These are phyloP conservation scores for Porites lobata DNA, from an alignment of 92 coral and sea anemone genomes.

Conservation along the genomic window DNA sequence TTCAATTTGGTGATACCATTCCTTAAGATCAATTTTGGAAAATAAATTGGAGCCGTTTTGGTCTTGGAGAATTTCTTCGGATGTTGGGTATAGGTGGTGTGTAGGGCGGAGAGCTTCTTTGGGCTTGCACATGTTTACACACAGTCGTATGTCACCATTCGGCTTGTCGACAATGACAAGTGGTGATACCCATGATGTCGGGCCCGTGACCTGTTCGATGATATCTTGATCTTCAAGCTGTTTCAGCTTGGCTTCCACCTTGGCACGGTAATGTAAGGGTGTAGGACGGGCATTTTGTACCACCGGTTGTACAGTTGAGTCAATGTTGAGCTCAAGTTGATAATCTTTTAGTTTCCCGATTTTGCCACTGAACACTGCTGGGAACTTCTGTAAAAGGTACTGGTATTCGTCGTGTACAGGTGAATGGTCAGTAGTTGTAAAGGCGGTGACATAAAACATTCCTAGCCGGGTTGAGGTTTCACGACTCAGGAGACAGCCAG, in stretches of 20 bases:
- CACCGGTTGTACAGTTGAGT: constrained; percentile 62
- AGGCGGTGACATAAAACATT: constrained; percentile 6
- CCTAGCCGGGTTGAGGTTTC: constrained; percentile 10
- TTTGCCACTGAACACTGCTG: constrained; percentile 54
- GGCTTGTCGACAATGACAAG: constrained; percentile 69
- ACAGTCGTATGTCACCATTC: constrained; percentile 63
- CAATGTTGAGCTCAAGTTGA: constrained; percentile 56
- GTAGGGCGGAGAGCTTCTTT: constrained; percentile 62
- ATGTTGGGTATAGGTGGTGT: constrained; percentile 69
- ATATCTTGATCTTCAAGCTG: constrained; percentile 57
- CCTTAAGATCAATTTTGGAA: constrained; percentile 67
- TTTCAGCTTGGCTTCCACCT: constrained; percentile 63
- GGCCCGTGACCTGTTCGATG: constrained; percentile 65
- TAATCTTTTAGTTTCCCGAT: constrained; percentile 64
- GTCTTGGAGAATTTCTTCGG: constrained; percentile 58
- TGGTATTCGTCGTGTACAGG: constrained; percentile 28
- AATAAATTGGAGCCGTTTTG: constrained; percentile 67
- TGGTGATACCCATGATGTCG: constrained; percentile 78
- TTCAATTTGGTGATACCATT: constrained; percentile 73
- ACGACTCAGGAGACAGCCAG: not conserved
- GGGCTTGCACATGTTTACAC: constrained; percentile 65
- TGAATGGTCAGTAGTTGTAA: constrained; percentile 21
- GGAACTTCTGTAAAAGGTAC: constrained; percentile 29
- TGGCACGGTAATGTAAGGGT: constrained; percentile 59
- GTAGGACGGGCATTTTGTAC: constrained; percentile 60